These are phyloP conservation scores for Agonopterix subpropinquella DNA, from an alignment of 2,888 invertebrate genomes.

Conservation along the genomic window DNA sequence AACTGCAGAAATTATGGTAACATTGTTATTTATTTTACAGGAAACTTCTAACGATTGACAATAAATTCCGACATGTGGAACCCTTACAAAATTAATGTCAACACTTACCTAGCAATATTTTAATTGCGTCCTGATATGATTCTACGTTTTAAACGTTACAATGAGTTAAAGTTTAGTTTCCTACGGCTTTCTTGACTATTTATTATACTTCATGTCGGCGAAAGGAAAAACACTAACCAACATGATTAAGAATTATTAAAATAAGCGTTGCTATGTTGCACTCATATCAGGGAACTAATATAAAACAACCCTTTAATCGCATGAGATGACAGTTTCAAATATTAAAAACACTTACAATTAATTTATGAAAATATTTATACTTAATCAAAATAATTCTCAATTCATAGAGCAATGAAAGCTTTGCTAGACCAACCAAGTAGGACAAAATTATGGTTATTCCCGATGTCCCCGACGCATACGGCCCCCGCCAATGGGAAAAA, in stretches of 20 bases:
- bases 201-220: no score
- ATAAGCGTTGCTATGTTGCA: not conserved
- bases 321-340: not conserved
- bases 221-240: not conserved
- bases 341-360: not conserved
- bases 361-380: slow-evolving; percentile 3
- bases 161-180: not conserved
- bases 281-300: slow-evolving; percentile 3
- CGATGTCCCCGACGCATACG: no score
- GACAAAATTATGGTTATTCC: no score
- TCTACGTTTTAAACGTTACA: slow-evolving; percentile 35
- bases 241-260: not conserved
- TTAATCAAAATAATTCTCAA: slow-evolving; percentile 16
- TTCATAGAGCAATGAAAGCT: slow-evolving; percentile 27
- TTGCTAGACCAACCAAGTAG: slow-evolving; percentile 30
- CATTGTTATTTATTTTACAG: slow-evolving; percentile 73
- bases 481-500: no score
- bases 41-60: slow-evolving; percentile 71
- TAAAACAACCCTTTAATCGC: not conserved
- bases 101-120: slow-evolving; percentile 64
- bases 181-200: not conserved
- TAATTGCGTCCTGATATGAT: slow-evolving; percentile 65
- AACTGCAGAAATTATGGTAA: slow-evolving; percentile 48
- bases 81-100: slow-evolving; percentile 70
- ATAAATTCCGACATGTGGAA: slow-evolving; percentile 61